Conservation (phyloP, 2,888 invertebrate genomes). For the Drosophila trichaetosa region DNA sequence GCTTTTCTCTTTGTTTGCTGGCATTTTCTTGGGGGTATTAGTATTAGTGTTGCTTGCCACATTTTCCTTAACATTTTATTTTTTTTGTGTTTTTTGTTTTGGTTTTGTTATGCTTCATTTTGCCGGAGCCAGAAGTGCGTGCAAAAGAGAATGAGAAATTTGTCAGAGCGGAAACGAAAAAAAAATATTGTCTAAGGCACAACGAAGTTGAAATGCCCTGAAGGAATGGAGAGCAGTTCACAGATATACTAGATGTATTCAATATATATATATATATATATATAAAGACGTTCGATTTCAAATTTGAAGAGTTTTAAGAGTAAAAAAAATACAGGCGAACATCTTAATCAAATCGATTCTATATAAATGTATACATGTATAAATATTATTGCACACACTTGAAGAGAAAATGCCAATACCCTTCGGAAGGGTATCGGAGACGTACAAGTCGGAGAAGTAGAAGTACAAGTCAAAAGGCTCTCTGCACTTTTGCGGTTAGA, state of each 20-base stretch:
- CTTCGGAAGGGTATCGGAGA: neutral
- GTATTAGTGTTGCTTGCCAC: constrained; percentile 73
- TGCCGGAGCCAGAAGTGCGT: constrained; percentile 20
- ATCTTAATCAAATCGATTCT: neutral
- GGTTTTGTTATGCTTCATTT: constrained; percentile 68
- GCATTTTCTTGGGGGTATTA: constrained; percentile 72
- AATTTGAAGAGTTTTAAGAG: neutral
- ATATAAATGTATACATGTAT: neutral
- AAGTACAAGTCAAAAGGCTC: constrained; percentile 46
- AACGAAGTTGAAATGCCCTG: neutral
- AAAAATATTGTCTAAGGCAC: neutral
- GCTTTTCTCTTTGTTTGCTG: constrained; percentile 60
- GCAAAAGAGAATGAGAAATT: constrained; percentile 7
- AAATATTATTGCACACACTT: neutral
- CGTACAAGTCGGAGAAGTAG: too few relatives aligned
- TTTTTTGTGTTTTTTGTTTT: constrained; percentile 28
- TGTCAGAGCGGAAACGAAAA: constrained; percentile 11
- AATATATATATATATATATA: too few relatives aligned
- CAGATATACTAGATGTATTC: neutral
- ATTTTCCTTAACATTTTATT: constrained; percentile 30
- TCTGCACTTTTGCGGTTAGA: constrained; percentile 67
- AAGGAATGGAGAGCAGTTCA: neutral
- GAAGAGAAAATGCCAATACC: neutral
- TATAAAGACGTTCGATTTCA: too few relatives aligned
- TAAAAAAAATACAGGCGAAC: neutral